phyloP scores from a whole-genome alignment of 2,888 invertebrate genomes.

The Tyria jacobaeae region DNA sequence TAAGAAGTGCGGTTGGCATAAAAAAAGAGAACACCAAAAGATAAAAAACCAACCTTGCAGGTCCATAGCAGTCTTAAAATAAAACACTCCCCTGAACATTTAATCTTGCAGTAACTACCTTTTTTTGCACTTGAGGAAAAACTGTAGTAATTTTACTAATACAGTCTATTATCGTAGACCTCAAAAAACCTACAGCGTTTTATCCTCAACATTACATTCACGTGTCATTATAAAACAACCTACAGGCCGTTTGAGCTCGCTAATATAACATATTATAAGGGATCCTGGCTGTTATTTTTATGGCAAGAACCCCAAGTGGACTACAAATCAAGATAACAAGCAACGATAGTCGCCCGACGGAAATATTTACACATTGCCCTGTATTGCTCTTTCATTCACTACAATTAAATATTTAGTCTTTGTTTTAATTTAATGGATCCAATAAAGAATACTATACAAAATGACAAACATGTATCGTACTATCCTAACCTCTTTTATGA shows the following conservation, averaged over 20 bases:
- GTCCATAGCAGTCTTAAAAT: background rate
- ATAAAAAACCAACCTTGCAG: background rate
- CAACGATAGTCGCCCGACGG: slow-evolving; percentile 67
- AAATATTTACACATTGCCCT: slow-evolving; percentile 70
- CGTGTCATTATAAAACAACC: slow-evolving; percentile 67
- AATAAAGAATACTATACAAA: too few relatives aligned
- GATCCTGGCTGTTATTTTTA: slow-evolving; percentile 74
- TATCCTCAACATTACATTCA: slow-evolving; percentile 59
- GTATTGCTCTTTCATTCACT: slow-evolving; percentile 52
- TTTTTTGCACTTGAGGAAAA: slow-evolving; percentile 9
- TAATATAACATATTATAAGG: slow-evolving; percentile 67
- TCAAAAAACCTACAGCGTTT: slow-evolving; percentile 57
- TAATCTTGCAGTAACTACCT: slow-evolving; percentile 9
- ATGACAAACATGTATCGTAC: too few relatives aligned
- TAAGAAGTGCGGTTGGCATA: too few relatives aligned
- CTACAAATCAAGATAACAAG: slow-evolving; percentile 83
- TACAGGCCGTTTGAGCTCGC: slow-evolving; percentile 68
- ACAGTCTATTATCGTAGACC: slow-evolving; percentile 51
- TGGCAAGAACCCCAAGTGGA: slow-evolving; percentile 69
- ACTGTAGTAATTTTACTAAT: slow-evolving; percentile 38
- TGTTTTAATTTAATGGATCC: background rate
- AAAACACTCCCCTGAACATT: background rate
- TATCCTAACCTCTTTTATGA: too few relatives aligned
- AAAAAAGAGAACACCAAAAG: background rate
- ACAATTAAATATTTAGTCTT: slow-evolving; percentile 36